Base-by-base conservation (phyloP, 2,888 invertebrate genomes). In the Lasioglossum malachurum region DNA sequence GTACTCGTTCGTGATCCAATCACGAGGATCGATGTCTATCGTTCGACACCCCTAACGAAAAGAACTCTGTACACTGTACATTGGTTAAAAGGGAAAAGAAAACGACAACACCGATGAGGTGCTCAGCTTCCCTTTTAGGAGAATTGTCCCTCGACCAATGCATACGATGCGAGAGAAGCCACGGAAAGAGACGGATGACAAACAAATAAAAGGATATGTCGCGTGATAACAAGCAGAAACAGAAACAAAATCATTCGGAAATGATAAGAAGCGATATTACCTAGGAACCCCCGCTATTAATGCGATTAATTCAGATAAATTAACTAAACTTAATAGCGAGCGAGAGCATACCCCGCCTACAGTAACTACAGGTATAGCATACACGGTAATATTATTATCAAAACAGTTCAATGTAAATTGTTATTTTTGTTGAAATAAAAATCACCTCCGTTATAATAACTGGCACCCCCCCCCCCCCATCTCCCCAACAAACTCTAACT, bases 361-460 rank as follows among this genome's bases (percentile, higher is more conserved):
- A 94, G 92, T 94, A 93, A 94, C 91, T 93, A 92, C 93, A 93
- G 92, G 92, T 94, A 94, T 95, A 94, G 93, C 93, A 93, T 94
- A 94, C 94, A 94, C 94, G 94, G 94, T 94, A 94, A 94, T 94
- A 94, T 93, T 93, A 95, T 94, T 94, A 94, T 94, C 93, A 93
- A 94, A 94, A 94, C 94, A 95, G 95, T 95, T 95, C 93, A 94
- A 95, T 95, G 95, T 95, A 95, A 95, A 95, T 95, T 95, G 95
- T 95, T 95, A 95, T 95, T 95, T 95, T 95, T 95, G 95, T 95
- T 95, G 95, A 95, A 95, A 95, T 95, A 95, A 95, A 95, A 95
- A 95, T 95, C 95, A 95, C 93, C 95, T 94, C 94, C 94, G 95
- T 95, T 95, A 95, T 92, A 90, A 91, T 80, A 80, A 86, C 78